Conservation (phyloP, 2,113 vertebrate genomes). For the Engystomops pustulosus region DNA sequence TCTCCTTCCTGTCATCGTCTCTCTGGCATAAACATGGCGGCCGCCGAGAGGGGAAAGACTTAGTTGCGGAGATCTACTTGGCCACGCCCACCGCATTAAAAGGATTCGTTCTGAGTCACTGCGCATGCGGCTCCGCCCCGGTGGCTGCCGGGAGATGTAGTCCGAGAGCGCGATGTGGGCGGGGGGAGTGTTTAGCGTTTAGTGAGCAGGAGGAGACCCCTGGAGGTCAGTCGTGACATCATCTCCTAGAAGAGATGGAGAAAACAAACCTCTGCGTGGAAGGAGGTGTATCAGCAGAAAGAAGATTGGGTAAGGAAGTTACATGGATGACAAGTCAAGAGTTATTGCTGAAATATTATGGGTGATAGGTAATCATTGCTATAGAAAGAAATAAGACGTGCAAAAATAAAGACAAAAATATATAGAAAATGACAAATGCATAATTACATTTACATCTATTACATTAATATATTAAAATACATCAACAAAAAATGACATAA, state of each 20-base stretch:
- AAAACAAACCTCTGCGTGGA: not conserved
- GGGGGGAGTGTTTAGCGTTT: not conserved
- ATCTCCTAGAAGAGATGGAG: not conserved
- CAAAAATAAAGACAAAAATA: too few species aligned
- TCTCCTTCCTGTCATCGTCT: slow-evolving; percentile 57
- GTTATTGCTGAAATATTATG: too few species aligned
- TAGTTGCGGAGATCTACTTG: not conserved
- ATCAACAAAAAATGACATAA: too few species aligned
- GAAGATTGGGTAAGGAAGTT: too few species aligned
- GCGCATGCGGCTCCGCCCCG: not conserved
- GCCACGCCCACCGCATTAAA: slow-evolving; percentile 29
- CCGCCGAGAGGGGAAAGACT: slow-evolving; percentile 36
- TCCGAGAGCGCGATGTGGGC: not conserved
- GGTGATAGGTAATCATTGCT: too few species aligned
- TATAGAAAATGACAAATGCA: too few species aligned
- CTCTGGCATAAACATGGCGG: slow-evolving; percentile 56
- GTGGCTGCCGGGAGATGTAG: slow-evolving; percentile 21
- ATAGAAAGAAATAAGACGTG: too few species aligned
- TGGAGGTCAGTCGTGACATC: slow-evolving; percentile 18
- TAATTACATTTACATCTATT: too few species aligned
- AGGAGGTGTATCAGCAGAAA: too few species aligned
- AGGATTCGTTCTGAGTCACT: not conserved
- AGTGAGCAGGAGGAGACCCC: slow-evolving; percentile 19
- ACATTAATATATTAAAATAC: too few species aligned
- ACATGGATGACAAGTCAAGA: too few species aligned